phyloP scores from a whole-genome alignment of 2,797 vertebrate species.

The Pygocentrus nattereri region DNA sequence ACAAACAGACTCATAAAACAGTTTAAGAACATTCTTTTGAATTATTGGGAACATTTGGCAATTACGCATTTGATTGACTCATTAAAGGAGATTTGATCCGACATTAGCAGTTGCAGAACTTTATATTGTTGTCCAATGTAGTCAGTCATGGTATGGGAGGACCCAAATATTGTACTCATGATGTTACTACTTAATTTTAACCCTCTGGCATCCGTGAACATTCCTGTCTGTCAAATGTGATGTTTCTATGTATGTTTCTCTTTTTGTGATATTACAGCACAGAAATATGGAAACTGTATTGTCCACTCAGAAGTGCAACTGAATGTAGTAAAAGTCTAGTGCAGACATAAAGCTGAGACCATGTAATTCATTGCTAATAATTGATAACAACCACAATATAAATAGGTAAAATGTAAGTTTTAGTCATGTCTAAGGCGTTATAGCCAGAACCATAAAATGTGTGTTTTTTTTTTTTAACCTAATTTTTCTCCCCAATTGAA shows the following conservation, averaged over 20 bases:
- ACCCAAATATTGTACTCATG: background rate
- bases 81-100: background rate
- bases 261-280: too few species aligned
- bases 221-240: too few species aligned
- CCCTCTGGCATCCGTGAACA: too few species aligned
- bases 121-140: background rate
- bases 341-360: background rate
- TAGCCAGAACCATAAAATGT: too few species aligned
- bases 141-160: background rate
- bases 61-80: background rate
- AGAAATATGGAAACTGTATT: too few species aligned
- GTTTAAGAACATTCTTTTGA: background rate
- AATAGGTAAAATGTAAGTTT: background rate
- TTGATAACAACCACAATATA: background rate
- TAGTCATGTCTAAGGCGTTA: too few species aligned
- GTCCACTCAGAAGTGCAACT: too few species aligned
- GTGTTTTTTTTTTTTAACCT: too few species aligned
- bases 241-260: too few species aligned
- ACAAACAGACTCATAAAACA: constrained; percentile 3
- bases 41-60: background rate
- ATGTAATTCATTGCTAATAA: background rate
- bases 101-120: background rate
- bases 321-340: too few species aligned
- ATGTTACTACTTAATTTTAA: background rate
- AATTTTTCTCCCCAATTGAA: too few species aligned